Evolutionary conservation across 2,113 vertebrate genomes (phyloP).

Genomic region (Melierax canorus): DNA sequence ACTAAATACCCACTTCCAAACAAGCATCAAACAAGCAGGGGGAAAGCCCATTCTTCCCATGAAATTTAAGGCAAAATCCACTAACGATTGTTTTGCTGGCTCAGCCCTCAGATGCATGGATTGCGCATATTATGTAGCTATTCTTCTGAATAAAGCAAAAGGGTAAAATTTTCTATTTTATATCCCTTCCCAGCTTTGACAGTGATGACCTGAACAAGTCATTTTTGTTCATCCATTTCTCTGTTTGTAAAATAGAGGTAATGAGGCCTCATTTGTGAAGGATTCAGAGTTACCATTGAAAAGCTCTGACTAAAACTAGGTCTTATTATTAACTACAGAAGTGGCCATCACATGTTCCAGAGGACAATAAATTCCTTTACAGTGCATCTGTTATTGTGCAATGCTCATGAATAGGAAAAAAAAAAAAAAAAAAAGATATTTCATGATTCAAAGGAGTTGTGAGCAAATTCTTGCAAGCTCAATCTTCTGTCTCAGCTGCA

Average conservation of each 20-base stretch:
- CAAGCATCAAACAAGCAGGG: not conserved
- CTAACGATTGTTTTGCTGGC: not conserved
- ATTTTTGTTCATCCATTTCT: conserved; percentile 32
- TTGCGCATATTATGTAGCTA: not conserved
- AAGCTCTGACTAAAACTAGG: not conserved
- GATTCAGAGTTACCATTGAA: not conserved
- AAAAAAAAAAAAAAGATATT: not conserved
- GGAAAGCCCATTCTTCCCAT: not conserved
- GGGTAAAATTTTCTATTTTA: not conserved
- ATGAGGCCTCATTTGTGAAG: not conserved
- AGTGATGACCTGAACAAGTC: not conserved
- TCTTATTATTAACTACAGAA: not conserved
- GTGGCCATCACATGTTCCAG: not conserved
- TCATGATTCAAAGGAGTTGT: not conserved
- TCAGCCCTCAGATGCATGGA: not conserved
- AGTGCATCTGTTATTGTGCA: not conserved
- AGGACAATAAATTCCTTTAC: not conserved
- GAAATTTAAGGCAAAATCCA: not conserved
- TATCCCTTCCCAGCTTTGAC: not conserved
- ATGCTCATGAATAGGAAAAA: not conserved
- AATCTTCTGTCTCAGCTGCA: rapidly evolving
- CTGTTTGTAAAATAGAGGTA: not conserved
- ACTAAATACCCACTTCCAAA: not conserved
- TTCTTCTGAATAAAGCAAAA: not conserved
- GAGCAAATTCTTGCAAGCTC: not conserved